phyloP scores from a whole-genome alignment of 2,888 invertebrate genomes.

The Nesidiocoris tenuis region DNA sequence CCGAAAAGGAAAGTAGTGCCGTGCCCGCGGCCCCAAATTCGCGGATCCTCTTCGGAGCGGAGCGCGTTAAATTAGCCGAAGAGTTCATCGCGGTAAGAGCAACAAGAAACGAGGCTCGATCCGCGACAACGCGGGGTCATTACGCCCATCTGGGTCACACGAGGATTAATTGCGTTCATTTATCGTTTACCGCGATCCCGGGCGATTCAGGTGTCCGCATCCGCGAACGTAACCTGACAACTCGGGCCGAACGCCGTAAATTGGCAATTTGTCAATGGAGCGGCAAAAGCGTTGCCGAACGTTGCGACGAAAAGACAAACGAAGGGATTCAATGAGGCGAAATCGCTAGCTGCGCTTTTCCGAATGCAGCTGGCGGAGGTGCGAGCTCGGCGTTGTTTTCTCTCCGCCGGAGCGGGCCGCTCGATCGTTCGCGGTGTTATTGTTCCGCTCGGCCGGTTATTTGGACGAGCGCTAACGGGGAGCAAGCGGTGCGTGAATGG shows the following conservation, averaged over 20 bases:
- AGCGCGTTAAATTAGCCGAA: background rate
- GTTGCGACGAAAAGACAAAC: background rate
- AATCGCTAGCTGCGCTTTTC: background rate
- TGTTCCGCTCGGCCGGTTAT: background rate
- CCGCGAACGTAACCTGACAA: background rate
- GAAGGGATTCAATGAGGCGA: background rate
- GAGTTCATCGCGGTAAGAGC: background rate
- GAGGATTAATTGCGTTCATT: constrained; percentile 27
- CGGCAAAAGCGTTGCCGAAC: background rate
- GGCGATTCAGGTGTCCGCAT: background rate
- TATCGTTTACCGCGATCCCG: constrained; percentile 10
- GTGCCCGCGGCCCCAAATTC: too few species aligned
- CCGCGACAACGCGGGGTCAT: background rate
- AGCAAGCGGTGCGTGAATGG: too few species aligned
- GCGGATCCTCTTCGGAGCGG: too few species aligned
- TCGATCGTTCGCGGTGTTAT: background rate
- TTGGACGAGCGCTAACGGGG: too few species aligned
- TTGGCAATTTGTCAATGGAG: constrained; percentile 26
- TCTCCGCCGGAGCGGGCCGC: too few species aligned
- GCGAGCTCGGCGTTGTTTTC: background rate
- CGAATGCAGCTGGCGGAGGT: background rate
- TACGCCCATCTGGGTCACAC: constrained; percentile 25
- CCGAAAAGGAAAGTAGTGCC: too few species aligned
- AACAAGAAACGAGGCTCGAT: background rate
- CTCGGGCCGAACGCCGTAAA: constrained; percentile 2